phyloP scores from a whole-genome alignment of 2,113 vertebrate species.

The Erinaceus europaeus region DNA sequence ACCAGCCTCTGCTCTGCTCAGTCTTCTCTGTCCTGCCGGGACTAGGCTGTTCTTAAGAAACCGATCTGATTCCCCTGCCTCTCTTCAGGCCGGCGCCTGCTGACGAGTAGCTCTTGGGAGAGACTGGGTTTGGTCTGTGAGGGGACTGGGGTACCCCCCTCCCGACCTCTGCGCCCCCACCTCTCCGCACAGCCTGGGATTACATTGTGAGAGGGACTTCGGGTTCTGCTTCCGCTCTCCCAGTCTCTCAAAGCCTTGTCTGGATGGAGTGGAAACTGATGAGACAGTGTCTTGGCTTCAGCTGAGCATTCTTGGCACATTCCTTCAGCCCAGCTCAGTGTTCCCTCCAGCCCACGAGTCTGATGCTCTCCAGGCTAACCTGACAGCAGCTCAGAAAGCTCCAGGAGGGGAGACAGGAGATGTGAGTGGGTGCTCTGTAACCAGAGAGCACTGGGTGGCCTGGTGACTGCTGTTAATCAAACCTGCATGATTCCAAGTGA shows the following conservation, averaged over 20 bases:
- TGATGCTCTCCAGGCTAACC: not conserved
- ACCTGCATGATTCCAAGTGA: not conserved
- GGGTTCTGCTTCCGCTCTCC: not conserved
- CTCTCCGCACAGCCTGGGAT: not conserved
- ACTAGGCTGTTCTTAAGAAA: not conserved
- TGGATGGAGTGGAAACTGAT: not conserved
- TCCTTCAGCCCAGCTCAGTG: not conserved
- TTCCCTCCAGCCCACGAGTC: not conserved
- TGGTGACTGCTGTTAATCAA: constrained; percentile 12
- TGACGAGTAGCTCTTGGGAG: not conserved
- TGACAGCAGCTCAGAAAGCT: not conserved
- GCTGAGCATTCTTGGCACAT: not conserved
- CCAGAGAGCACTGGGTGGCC: not conserved
- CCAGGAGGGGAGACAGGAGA: not conserved
- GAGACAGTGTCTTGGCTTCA: not conserved
- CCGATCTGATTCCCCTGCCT: not conserved
- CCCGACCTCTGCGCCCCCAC: not conserved
- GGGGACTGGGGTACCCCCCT: not conserved
- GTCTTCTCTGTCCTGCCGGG: not conserved
- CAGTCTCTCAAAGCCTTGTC: not conserved
- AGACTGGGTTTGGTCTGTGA: not conserved
- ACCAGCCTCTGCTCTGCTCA: not conserved
- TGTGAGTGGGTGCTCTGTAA: not conserved
- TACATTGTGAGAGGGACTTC: not conserved
- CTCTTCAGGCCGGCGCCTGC: not conserved